A percentile compares a stretch with the other conserved stretches of the same genome.
Conservation (phyloP, 2,888 invertebrate genomes). For the Lepidonotus clava region DNA sequence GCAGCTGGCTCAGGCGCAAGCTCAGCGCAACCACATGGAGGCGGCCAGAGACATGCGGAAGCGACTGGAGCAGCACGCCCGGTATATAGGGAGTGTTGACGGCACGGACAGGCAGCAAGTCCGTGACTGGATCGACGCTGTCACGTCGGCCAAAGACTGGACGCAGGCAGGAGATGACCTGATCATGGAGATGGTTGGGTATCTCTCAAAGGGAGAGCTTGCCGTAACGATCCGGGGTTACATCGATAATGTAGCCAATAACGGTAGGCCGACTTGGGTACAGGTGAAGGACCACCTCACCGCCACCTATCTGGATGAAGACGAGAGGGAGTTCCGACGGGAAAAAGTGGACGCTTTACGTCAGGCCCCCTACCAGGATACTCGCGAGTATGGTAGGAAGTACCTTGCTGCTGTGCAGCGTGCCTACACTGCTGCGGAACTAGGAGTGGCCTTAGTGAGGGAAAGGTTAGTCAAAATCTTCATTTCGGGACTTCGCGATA, state of each 20-base stretch:
- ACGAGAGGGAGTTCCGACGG: neutral
- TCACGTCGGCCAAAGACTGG: neutral
- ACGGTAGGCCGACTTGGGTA: neutral
- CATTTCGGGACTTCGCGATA: neutral
- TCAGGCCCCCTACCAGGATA: conserved; percentile 24
- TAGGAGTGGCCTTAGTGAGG: neutral
- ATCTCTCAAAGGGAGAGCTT: neutral
- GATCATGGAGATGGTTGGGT: conserved; percentile 33
- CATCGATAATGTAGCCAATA: neutral
- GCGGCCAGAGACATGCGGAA: neutral
- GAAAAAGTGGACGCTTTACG: neutral
- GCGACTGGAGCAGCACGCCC: conserved; percentile 26
- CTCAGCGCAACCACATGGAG: neutral
- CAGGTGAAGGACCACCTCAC: neutral
- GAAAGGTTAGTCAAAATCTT: conserved; percentile 22
- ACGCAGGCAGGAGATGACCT: neutral
- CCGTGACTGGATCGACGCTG: neutral
- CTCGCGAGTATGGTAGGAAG: conserved; percentile 10
- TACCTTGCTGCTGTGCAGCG: neutral
- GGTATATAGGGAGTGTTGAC: neutral
- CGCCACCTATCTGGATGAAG: neutral
- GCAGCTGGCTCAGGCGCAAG: neutral
- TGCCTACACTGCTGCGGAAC: neutral
- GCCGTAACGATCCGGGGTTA: neutral
- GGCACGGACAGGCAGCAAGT: neutral